A percentile compares a stretch with the other conserved stretches of the same genome.
Evolutionary conservation across 2,113 vertebrate genomes (phyloP).

Genomic region (Polypterus bichir): DNA sequence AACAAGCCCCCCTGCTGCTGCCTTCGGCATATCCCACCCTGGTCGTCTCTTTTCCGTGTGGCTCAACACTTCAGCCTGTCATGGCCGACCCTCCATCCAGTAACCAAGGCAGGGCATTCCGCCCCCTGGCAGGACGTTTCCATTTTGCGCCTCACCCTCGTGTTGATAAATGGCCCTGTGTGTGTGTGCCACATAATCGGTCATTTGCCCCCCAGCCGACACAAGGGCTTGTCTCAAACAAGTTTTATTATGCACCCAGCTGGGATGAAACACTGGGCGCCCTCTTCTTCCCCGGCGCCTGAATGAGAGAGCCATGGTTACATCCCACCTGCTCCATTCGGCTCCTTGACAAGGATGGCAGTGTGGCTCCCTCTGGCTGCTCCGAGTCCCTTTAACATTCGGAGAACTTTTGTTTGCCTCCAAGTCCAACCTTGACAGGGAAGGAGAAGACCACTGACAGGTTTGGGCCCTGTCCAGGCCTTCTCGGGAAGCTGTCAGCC

Average conservation of each 20-base stretch:
- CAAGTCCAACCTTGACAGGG: slow-evolving; percentile 19
- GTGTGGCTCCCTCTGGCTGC: slow-evolving; percentile 6
- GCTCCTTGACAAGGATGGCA: background rate
- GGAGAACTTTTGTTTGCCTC: slow-evolving; percentile 33
- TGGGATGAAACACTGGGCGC: slow-evolving; percentile 44
- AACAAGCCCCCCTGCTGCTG: no score
- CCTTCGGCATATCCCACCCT: no score
- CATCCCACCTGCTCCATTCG: slow-evolving; percentile 1
- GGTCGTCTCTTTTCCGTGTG: no score
- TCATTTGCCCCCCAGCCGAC: no score
- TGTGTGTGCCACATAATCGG: no score
- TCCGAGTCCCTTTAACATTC: slow-evolving; percentile 30
- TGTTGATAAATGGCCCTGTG: no score
- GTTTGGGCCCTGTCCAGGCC: slow-evolving; percentile 48
- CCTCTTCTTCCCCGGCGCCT: slow-evolving; percentile 21
- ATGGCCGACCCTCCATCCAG: no score
- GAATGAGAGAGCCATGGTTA: background rate
- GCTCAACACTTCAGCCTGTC: no score
- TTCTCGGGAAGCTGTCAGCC: slow-evolving; percentile 52
- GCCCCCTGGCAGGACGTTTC: no score
- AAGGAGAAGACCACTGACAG: slow-evolving; percentile 29
- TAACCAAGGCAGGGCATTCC: no score
- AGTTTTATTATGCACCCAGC: slow-evolving; percentile 49
- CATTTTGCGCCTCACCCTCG: no score
- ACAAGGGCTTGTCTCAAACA: slow-evolving; percentile 31